Evolutionary conservation across 2,797 vertebrate species (phyloP).

Genomic region (Pangasius djambal): DNA sequence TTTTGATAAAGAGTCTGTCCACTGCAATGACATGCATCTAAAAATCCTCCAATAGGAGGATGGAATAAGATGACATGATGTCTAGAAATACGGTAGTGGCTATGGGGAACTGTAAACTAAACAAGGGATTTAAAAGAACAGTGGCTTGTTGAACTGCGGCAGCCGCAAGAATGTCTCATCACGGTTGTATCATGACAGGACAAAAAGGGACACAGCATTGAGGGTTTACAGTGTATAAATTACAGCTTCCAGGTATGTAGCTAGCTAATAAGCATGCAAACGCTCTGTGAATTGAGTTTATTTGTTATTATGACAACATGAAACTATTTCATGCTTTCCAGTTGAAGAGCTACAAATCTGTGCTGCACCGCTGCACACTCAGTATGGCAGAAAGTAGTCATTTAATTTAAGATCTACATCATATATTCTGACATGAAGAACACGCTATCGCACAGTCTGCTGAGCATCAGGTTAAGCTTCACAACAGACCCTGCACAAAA

Average conservation of each 20-base stretch:
- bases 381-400: background rate
- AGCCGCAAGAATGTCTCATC: background rate
- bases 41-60: too few relatives aligned
- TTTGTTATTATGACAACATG: background rate
- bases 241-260: background rate
- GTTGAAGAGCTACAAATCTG: background rate
- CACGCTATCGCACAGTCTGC: background rate
- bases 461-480: background rate
- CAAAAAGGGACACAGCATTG: background rate
- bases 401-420: background rate
- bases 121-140: background rate
- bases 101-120: background rate
- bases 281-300: background rate
- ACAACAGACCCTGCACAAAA: background rate
- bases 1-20: background rate
- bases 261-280: conserved; percentile 9
- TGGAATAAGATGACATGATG: background rate
- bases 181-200: background rate
- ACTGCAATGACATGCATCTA: background rate
- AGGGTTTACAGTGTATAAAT: background rate
- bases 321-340: background rate
- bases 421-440: background rate
- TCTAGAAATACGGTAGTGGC: background rate
- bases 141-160: background rate
- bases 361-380: background rate